A percentile compares a stretch with the other conserved stretches of the same genome.
These are phyloP conservation scores for Drosophila kikkawai DNA, from an alignment of 1,140 invertebrate species.

Conservation along the genomic window DNA sequence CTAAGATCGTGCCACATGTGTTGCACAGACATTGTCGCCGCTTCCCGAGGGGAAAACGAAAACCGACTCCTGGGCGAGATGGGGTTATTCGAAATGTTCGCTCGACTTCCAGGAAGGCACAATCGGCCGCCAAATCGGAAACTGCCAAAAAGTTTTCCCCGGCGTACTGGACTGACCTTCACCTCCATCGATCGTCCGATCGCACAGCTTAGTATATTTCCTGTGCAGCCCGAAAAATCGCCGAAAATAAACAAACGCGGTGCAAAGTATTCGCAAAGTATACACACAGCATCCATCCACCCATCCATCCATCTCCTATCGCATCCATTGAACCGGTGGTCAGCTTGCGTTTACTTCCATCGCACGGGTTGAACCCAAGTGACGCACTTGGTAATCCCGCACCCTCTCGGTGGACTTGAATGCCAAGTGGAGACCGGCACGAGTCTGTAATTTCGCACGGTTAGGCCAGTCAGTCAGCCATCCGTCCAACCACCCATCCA, in stretches of 20 bases:
- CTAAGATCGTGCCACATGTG: conserved; percentile 73
- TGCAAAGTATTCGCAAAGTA: conserved; percentile 53
- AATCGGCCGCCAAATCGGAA: conserved; percentile 23
- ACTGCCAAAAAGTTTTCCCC: conserved; percentile 22
- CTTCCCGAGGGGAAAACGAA: conserved; percentile 28
- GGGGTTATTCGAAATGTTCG: conserved; percentile 32
- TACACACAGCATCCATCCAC: conserved; percentile 23
- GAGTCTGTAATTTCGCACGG: conserved; percentile 58
- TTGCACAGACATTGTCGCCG: conserved; percentile 59
- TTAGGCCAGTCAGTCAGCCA: conserved; percentile 24
- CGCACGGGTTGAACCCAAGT: conserved; percentile 32
- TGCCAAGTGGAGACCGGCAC: conserved; percentile 42
- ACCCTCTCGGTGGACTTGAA: conserved; percentile 6
- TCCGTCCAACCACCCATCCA: conserved; percentile 7
- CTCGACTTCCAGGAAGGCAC: conserved; percentile 39
- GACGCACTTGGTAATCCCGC: conserved; percentile 44
- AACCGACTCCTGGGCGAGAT: conserved; percentile 23
- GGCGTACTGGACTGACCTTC: conserved; percentile 30
- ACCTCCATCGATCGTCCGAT: conserved; percentile 24
- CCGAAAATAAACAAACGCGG: conserved; percentile 45
- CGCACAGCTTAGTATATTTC: conserved; percentile 50
- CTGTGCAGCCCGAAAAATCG: conserved; percentile 31
- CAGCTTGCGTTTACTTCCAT: conserved; percentile 17
- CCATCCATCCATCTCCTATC: conserved; percentile 5
- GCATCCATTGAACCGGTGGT: conserved; percentile 29